Evolutionary conservation across 37 sponge, comb jelly and placozoan genomes (phyloP).

Genomic region (Haliclona indistincta): DNA sequence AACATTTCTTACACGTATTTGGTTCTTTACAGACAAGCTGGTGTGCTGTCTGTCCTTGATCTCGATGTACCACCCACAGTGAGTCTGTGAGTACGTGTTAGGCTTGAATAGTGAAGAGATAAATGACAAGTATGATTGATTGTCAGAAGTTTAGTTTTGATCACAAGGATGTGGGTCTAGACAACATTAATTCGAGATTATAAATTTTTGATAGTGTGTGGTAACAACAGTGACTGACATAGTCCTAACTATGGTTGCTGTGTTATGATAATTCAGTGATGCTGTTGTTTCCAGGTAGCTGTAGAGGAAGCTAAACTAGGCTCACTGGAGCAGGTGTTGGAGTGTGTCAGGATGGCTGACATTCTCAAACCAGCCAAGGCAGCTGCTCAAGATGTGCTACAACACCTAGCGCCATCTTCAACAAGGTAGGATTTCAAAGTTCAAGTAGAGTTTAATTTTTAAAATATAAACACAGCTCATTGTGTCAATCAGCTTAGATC

Average conservation of each 20-base stretch:
- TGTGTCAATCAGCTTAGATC: too few species aligned
- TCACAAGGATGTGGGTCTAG: not conserved
- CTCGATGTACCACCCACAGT: conserved; percentile 85
- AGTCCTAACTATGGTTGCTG: not conserved
- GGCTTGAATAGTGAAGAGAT: too few species aligned
- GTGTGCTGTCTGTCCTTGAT: conserved; percentile 70
- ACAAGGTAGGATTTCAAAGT: too few species aligned
- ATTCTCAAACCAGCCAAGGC: conserved; percentile 78
- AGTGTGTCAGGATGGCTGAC: conserved; percentile 67
- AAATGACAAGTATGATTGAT: too few species aligned
- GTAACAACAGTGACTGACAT: not conserved
- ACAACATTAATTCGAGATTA: not conserved
- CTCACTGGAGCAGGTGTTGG: conserved; percentile 66
- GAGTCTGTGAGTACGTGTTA: conserved; percentile 28
- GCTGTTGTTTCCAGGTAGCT: conserved; percentile 58
- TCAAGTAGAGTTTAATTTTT: too few species aligned
- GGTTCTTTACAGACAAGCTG: conserved; percentile 38
- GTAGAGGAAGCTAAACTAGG: conserved; percentile 81
- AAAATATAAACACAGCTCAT: too few species aligned
- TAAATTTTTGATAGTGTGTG: not conserved
- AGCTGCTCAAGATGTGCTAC: conserved; percentile 62
- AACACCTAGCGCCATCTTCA: too few species aligned
- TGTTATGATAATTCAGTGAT: not conserved
- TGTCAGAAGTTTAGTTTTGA: too few species aligned
- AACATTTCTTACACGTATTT: not conserved